A percentile compares a stretch with the other conserved stretches of the same genome.
Evolutionary conservation across 2,888 invertebrate genomes (phyloP).

Genomic region (Aporophyla lueneburgensis): DNA sequence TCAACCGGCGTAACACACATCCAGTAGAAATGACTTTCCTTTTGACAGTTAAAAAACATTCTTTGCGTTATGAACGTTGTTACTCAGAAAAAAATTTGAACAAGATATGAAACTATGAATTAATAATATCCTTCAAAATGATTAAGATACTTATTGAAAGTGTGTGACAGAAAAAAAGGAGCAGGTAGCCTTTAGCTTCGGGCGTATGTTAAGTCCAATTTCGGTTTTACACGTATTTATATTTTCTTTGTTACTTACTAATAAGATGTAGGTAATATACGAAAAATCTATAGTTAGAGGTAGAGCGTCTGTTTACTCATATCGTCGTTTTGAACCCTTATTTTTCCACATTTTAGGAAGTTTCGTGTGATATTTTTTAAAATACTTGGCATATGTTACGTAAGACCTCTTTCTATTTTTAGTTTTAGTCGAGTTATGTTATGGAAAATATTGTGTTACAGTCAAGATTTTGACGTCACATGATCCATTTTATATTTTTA

Average conservation of each 20-base stretch:
- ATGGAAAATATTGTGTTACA: neutral
- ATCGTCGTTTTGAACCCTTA: too few species aligned
- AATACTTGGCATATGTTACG: neutral
- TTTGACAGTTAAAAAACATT: too few species aligned
- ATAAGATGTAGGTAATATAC: neutral
- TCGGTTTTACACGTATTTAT: neutral
- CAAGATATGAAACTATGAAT: too few species aligned
- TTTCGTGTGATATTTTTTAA: conserved; percentile 14
- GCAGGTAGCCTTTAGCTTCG: neutral
- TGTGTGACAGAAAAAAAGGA: too few species aligned
- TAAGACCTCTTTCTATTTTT: neutral
- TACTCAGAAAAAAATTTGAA: too few species aligned
- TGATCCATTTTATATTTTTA: neutral
- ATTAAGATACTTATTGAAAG: too few species aligned
- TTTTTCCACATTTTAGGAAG: neutral
- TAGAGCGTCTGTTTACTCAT: neutral
- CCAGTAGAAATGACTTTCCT: too few species aligned
- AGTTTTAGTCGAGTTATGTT: neutral
- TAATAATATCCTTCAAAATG: too few species aligned
- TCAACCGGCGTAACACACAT: too few species aligned
- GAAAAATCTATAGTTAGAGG: neutral
- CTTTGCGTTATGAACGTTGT: too few species aligned
- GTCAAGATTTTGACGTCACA: neutral
- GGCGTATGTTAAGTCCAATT: neutral
- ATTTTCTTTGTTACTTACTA: neutral